phyloP scores from a whole-genome alignment of 2,797 vertebrate genomes.

The Poecilia wingei region DNA sequence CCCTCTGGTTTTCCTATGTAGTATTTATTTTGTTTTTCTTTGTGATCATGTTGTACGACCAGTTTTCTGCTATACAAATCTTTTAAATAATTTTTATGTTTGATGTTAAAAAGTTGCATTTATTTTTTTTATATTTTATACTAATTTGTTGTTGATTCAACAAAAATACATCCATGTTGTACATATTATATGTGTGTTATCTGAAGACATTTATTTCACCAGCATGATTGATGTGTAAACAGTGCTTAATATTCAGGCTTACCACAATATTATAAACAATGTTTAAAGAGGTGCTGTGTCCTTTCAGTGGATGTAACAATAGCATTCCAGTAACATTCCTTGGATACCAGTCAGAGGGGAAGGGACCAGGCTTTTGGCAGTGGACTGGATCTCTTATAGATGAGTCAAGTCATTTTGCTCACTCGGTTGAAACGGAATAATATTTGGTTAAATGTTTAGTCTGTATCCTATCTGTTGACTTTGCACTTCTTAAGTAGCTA shows the following conservation, averaged over 20 bases:
- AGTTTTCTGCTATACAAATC: neutral
- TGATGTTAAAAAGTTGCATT: neutral
- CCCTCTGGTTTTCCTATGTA: neutral
- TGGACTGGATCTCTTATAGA: constrained; percentile 23
- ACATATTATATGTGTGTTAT: neutral
- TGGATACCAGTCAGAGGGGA: constrained; percentile 44
- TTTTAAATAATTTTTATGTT: neutral
- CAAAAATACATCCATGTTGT: neutral
- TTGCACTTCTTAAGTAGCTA: neutral
- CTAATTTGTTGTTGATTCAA: neutral
- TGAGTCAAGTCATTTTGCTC: neutral
- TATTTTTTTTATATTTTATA: neutral
- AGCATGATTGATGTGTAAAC: constrained; percentile 9
- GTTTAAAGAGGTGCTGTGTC: constrained; percentile 47
- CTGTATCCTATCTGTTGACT: neutral
- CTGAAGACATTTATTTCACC: neutral
- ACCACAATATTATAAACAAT: constrained; percentile 38
- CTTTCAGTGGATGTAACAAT: constrained; percentile 68
- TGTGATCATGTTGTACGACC: neutral
- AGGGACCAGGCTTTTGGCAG: constrained; percentile 22
- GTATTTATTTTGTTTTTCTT: neutral
- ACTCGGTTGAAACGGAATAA: neutral
- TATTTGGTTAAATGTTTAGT: neutral
- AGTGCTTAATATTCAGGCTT: constrained; percentile 33
- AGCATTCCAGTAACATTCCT: constrained; percentile 77